Conservation (phyloP, 2,888 invertebrate species). For the Myopa testacea region DNA sequence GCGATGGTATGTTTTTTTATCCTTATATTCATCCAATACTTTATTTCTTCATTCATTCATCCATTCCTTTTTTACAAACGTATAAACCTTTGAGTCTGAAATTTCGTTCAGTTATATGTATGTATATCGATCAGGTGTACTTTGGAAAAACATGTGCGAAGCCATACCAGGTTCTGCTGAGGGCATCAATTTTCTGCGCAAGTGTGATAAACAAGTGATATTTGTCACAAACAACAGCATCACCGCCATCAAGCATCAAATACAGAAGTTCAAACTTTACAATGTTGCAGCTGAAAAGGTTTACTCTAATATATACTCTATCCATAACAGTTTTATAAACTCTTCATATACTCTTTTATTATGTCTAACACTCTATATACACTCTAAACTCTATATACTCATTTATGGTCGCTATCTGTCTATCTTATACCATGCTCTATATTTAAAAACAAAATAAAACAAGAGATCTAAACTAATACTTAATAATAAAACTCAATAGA, state of each 20-base stretch:
- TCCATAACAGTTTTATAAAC: not conserved
- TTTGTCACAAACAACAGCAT: slow-evolving; percentile 69
- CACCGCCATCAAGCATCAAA: slow-evolving; percentile 53
- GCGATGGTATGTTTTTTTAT: slow-evolving; percentile 70
- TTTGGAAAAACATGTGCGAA: slow-evolving; percentile 66
- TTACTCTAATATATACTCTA: slow-evolving; percentile 2
- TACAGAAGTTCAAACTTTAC: slow-evolving; percentile 56
- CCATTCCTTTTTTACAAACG: not conserved
- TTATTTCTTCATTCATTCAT: too few species aligned
- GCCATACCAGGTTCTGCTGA: slow-evolving; percentile 65
- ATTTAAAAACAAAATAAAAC: too few species aligned
- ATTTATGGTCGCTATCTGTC: too few species aligned
- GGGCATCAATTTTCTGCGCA: slow-evolving; percentile 64
- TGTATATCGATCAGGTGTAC: slow-evolving; percentile 65
- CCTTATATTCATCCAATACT: not conserved
- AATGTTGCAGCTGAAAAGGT: slow-evolving; percentile 60
- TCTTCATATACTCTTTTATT: too few species aligned
- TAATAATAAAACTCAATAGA: not conserved
- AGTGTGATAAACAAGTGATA: slow-evolving; percentile 66
- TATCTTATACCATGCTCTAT: too few species aligned
- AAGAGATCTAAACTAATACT: not conserved
- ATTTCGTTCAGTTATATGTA: not conserved
- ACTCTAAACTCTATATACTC: too few species aligned
- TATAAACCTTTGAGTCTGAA: not conserved
- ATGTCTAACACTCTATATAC: too few species aligned